These are phyloP conservation scores for Tangara arthus DNA, from an alignment of 2,797 vertebrate genomes.

Conservation along the genomic window DNA sequence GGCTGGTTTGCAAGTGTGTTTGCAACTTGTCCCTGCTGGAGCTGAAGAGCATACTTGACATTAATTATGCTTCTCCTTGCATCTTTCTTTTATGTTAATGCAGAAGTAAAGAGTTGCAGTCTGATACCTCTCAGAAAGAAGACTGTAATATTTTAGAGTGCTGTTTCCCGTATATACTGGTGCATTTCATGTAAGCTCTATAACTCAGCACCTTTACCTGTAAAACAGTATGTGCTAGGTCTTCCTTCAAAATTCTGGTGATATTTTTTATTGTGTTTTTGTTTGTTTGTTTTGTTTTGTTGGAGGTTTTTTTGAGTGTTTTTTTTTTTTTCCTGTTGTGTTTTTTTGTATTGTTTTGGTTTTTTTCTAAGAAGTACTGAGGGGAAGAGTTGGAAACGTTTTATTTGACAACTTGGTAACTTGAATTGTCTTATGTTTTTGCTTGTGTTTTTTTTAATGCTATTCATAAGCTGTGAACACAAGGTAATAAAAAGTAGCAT, in stretches of 20 bases:
- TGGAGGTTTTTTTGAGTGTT: neutral
- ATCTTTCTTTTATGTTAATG: neutral
- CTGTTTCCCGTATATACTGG: accelerated
- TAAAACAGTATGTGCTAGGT: neutral
- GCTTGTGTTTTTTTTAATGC: neutral
- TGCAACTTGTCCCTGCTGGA: neutral
- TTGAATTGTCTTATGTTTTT: neutral
- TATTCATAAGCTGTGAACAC: neutral
- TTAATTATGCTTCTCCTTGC: neutral
- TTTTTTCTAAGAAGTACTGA: neutral
- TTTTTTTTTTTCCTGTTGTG: too few species aligned
- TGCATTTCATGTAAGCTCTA: neutral
- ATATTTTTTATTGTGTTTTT: neutral
- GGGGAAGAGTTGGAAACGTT: neutral
- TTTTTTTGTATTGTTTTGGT: neutral
- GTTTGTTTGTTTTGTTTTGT: neutral
- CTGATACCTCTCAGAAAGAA: neutral
- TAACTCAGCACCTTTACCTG: neutral
- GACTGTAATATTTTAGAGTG: neutral
- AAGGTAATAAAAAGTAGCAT: neutral
- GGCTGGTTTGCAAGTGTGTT: neutral
- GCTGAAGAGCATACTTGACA: neutral
- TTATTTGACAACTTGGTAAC: neutral
- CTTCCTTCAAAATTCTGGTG: neutral
- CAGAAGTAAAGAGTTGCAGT: neutral